Percentiles rank a stretch among this genome's conserved stretches.
Conservation (phyloP, 2,888 invertebrate species). For the Hydropsyche betteni region DNA sequence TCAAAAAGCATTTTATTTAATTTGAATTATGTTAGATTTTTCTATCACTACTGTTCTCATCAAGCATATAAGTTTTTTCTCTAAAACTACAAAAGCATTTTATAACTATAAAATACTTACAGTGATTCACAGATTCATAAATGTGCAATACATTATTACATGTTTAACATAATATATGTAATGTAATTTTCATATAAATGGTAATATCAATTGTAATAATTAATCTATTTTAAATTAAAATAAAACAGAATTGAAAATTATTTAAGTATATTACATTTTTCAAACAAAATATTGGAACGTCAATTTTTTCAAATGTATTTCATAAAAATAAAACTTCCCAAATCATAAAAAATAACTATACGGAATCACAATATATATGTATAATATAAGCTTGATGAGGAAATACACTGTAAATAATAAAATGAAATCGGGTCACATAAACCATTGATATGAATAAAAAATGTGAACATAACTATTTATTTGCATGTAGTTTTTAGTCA, state of each 20-base stretch:
- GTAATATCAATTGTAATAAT: not conserved
- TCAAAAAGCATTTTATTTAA: conserved; percentile 16
- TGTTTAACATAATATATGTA: not conserved
- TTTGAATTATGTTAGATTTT: not conserved
- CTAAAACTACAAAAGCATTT: conserved; percentile 22
- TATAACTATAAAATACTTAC: conserved; percentile 1
- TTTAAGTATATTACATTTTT: too few relatives aligned
- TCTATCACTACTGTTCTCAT: conserved; percentile 24
- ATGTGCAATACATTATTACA: conserved; percentile 4
- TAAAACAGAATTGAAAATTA: too few relatives aligned
- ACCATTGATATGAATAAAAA: too few relatives aligned
- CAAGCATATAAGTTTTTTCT: conserved; percentile 18
- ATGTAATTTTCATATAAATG: not conserved
- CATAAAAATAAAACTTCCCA: too few relatives aligned
- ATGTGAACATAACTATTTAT: too few relatives aligned
- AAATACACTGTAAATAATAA: too few relatives aligned
- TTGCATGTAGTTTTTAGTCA: not conserved
- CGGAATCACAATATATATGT: not conserved
- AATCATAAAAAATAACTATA: not conserved
- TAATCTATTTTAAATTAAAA: too few relatives aligned
- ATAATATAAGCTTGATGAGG: conserved; percentile 22
- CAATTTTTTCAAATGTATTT: too few relatives aligned
- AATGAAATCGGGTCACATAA: too few relatives aligned
- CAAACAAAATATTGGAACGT: too few relatives aligned
- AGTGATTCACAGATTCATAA: conserved; percentile 1